phyloP scores from a whole-genome alignment of 2,888 invertebrate species.

The Thecocarcelia acutangulata region DNA sequence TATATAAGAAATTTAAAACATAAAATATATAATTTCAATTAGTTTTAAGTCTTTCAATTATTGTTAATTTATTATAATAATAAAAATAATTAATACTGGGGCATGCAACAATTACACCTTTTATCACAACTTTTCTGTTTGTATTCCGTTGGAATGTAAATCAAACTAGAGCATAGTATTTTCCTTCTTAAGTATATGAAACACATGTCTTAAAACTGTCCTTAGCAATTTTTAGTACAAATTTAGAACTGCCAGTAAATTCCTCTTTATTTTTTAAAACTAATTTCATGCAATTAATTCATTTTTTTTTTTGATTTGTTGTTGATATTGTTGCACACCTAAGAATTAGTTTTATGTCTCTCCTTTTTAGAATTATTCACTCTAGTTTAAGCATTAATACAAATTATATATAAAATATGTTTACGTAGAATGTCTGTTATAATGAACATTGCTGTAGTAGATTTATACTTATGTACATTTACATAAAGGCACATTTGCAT shows the following conservation, averaged over 20 bases:
- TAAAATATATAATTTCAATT: constrained; percentile 20
- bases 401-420: constrained; percentile 24
- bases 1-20: constrained; percentile 10
- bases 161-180: constrained; percentile 19
- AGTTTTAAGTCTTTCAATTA: constrained; percentile 5
- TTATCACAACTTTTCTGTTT: constrained; percentile 24
- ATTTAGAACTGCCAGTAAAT: constrained; percentile 46
- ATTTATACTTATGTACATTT: constrained; percentile 32
- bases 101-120: constrained; percentile 59
- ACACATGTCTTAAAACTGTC: constrained; percentile 2
- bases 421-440: constrained; percentile 44
- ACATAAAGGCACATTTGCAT: constrained; percentile 19
- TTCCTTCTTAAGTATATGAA: constrained; percentile 35
- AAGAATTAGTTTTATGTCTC: constrained; percentile 42
- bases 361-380: neutral
- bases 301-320: constrained; percentile 8
- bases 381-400: constrained; percentile 50
- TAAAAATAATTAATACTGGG: constrained; percentile 35
- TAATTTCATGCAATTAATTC: neutral
- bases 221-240: constrained; percentile 48
- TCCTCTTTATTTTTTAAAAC: constrained; percentile 9
- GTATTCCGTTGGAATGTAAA: constrained; percentile 40
- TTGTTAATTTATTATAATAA: constrained; percentile 29
- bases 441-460: constrained; percentile 55
- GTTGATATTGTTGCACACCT: constrained; percentile 62